Evolutionary conservation across 2,797 vertebrate genomes (phyloP).

Genomic region (Eleutherodactylus coqui): DNA sequence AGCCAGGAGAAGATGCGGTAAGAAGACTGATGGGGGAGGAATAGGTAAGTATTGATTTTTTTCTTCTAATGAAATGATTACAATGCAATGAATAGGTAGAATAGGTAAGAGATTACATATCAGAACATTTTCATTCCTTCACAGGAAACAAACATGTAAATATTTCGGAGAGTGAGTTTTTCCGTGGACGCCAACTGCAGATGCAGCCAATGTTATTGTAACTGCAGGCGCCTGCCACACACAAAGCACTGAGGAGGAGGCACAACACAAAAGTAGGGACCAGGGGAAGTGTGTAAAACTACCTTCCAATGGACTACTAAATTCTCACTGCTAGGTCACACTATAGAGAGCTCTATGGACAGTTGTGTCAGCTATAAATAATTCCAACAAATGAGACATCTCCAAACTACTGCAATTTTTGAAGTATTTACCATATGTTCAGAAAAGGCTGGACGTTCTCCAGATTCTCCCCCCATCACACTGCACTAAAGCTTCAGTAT

Average conservation of each 20-base stretch:
- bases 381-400: not conserved
- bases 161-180: conserved; percentile 22
- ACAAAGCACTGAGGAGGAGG: conserved; percentile 8
- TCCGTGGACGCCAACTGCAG: conserved; percentile 9
- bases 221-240: conserved; percentile 15
- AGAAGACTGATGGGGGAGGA: too few relatives aligned
- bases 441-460: not conserved
- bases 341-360: not conserved
- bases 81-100: too few relatives aligned
- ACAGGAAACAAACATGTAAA: conserved; percentile 39
- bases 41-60: too few relatives aligned
- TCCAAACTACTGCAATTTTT: not conserved
- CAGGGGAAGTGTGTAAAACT: not conserved
- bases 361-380: too few relatives aligned
- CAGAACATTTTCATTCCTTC: conserved; percentile 25
- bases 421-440: conserved; percentile 1
- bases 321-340: not conserved
- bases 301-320: not conserved
- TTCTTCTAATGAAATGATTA: too few relatives aligned
- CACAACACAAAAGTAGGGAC: not conserved
- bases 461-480: not conserved
- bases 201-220: conserved; percentile 47
- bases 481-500: not conserved
- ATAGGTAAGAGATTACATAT: not conserved
- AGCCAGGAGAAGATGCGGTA: too few relatives aligned